Conservation (phyloP, 2,797 vertebrate genomes). For the Clarias pachynema region DNA sequence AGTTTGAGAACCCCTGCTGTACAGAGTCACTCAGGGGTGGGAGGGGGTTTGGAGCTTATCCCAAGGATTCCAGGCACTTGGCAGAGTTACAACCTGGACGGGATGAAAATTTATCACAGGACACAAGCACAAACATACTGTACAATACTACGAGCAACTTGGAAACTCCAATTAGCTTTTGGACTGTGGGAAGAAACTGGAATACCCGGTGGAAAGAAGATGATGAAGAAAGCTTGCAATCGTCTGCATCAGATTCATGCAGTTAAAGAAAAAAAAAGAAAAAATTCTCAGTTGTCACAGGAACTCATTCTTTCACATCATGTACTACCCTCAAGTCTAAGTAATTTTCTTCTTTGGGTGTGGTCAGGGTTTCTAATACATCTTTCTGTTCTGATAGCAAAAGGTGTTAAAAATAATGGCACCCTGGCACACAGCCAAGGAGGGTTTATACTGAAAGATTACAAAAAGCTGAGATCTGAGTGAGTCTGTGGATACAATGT, state of each 20-base stretch:
- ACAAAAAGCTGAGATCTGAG: background rate
- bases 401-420: background rate
- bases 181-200: no score
- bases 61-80: no score
- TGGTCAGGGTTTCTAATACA: background rate
- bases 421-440: background rate
- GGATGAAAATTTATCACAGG: no score
- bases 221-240: no score
- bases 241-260: background rate
- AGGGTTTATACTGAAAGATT: background rate
- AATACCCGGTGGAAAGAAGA: no score
- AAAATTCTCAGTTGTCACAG: background rate
- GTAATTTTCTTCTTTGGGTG: background rate
- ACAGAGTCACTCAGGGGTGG: no score
- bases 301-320: background rate
- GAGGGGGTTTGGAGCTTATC: no score
- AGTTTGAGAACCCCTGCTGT: no score
- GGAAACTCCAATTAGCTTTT: no score
- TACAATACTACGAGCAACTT: no score
- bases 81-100: no score
- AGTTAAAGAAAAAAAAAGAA: background rate
- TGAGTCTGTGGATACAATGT: background rate
- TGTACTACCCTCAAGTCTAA: background rate
- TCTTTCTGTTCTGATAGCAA: background rate
- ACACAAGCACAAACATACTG: no score